phyloP scores from a whole-genome alignment of 2,797 vertebrate genomes.

The Alca torda region DNA sequence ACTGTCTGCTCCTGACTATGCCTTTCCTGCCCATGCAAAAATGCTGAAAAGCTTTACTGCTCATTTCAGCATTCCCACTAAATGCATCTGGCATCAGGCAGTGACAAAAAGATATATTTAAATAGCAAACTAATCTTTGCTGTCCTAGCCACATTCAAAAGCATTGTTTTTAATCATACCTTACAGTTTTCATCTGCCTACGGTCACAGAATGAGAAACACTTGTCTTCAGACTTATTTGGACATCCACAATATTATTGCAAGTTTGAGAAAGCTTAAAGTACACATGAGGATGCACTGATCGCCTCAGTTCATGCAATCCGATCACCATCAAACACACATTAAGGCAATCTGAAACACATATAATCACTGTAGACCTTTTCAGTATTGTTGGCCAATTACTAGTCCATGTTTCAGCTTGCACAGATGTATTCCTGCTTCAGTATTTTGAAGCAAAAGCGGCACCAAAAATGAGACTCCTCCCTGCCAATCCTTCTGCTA shows the following conservation, averaged over 20 bases:
- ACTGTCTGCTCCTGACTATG: background rate
- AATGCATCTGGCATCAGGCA: background rate
- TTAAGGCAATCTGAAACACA: background rate
- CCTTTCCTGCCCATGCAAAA: background rate
- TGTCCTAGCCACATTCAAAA: background rate
- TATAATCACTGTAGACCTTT: background rate
- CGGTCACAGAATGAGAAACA: background rate
- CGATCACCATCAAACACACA: background rate
- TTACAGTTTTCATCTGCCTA: background rate
- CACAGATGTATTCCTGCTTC: background rate
- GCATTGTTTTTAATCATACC: background rate
- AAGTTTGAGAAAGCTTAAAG: background rate
- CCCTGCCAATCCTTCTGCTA: background rate
- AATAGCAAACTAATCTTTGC: background rate
- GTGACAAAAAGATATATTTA: background rate
- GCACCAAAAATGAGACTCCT: background rate
- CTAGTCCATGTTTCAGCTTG: background rate
- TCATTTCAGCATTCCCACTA: conserved; percentile 3
- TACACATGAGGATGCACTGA: background rate
- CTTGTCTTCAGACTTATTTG: background rate
- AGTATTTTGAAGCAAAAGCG: background rate
- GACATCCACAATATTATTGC: background rate
- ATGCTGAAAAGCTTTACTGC: conserved; percentile 6
- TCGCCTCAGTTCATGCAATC: background rate
- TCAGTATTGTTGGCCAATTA: background rate